A percentile compares a stretch with the other conserved stretches of the same genome.
These are phyloP conservation scores for Holacanthus passer DNA, from an alignment of 2,113 vertebrate genomes.

Conservation along the genomic window DNA sequence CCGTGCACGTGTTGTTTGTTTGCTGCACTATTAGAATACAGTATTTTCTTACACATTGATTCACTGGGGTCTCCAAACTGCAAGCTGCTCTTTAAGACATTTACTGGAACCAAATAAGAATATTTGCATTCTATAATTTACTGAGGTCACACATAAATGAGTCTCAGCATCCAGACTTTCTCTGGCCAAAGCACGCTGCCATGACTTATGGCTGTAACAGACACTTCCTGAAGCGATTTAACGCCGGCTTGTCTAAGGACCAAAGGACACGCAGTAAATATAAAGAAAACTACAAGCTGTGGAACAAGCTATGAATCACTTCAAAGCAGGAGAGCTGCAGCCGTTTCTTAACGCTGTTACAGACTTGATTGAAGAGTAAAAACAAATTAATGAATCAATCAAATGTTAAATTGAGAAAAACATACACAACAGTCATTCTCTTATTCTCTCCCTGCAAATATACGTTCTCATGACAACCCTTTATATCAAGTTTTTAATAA, in stretches of 20 bases:
- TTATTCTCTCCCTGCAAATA: not conserved
- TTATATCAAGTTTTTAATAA: not conserved
- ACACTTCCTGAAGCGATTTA: conserved; percentile 8
- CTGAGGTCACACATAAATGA: not conserved
- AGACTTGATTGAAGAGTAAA: conserved; percentile 2
- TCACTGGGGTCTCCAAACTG: too few relatives aligned
- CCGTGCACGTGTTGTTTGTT: too few relatives aligned
- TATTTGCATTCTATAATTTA: not conserved
- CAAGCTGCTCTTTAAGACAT: too few relatives aligned
- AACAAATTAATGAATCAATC: not conserved
- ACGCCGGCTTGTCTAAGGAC: not conserved
- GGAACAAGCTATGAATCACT: conserved; percentile 13
- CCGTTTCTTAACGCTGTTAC: not conserved
- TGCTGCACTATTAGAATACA: too few relatives aligned
- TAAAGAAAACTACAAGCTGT: not conserved
- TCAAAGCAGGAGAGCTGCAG: not conserved
- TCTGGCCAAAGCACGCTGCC: conserved; percentile 6
- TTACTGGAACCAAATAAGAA: conserved; percentile 19
- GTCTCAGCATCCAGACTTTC: not conserved
- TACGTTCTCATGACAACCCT: not conserved
- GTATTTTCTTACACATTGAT: too few relatives aligned
- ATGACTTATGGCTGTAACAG: too few relatives aligned
- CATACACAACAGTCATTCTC: not conserved
- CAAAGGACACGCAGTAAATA: conserved; percentile 16
- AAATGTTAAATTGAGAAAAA: not conserved